A percentile compares a stretch with the other conserved stretches of the same genome.
Evolutionary conservation across 2,888 invertebrate genomes (phyloP).

Genomic region (Asteroscopus sphinx): DNA sequence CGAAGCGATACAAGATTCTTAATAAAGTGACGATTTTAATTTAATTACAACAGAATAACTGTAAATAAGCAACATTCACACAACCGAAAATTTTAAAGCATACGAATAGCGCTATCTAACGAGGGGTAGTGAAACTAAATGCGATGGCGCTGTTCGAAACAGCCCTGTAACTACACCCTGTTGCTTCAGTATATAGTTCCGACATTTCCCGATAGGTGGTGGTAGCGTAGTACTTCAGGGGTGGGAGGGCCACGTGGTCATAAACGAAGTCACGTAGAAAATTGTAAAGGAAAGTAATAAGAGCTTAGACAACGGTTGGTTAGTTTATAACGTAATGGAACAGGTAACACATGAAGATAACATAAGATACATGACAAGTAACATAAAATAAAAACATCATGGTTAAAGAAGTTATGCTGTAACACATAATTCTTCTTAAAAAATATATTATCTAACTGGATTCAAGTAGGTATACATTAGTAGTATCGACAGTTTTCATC

Average conservation of each 20-base stretch:
- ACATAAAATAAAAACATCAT: too few relatives aligned
- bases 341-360: not conserved
- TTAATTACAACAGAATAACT: too few relatives aligned
- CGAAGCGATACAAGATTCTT: too few relatives aligned
- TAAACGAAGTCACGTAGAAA: conserved; percentile 39
- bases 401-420: too few relatives aligned
- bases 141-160: not conserved
- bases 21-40: too few relatives aligned
- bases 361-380: too few relatives aligned
- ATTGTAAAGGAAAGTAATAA: conserved; percentile 40
- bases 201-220: conserved; percentile 38
- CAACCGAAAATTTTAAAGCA: too few relatives aligned
- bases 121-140: conserved; percentile 43
- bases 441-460: too few relatives aligned
- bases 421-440: too few relatives aligned
- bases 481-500: too few relatives aligned
- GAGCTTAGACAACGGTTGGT: conserved; percentile 26
- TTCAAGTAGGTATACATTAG: too few relatives aligned
- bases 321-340: conserved; percentile 27
- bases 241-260: conserved; percentile 30
- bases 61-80: too few relatives aligned
- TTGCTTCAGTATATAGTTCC: conserved; percentile 29
- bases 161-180: conserved; percentile 16
- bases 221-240: not conserved
- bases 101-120: conserved; percentile 52